Conservation (phyloP, 2,113 vertebrate species). For the Tamias sibiricus region DNA sequence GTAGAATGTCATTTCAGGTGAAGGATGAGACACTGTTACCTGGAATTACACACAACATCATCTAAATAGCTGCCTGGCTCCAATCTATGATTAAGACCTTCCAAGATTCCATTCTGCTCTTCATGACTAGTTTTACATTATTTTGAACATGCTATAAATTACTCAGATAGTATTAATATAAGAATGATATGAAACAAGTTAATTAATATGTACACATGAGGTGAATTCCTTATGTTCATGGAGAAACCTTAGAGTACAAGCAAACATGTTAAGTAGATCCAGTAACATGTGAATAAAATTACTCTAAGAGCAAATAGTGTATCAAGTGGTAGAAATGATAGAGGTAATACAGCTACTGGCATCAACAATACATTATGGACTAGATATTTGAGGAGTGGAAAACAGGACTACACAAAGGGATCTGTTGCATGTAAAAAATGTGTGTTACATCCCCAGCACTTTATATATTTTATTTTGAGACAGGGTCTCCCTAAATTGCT, state of each 20-base stretch:
- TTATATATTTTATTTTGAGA: too few species aligned
- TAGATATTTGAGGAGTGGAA: background rate
- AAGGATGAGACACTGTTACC: background rate
- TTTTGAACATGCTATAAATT: background rate
- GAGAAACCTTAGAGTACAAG: background rate
- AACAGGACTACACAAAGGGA: background rate
- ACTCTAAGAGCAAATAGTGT: background rate
- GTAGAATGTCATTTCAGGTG: background rate
- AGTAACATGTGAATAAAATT: background rate
- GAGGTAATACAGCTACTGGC: background rate
- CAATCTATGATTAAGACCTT: background rate
- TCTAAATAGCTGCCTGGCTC: background rate
- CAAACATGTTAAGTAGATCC: background rate
- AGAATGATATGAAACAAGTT: background rate
- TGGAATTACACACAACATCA: background rate
- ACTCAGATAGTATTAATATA: background rate
- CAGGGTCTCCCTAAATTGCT: too few species aligned
- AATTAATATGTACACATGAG: background rate
- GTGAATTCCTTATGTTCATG: background rate
- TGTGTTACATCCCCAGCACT: background rate
- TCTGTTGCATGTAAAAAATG: background rate
- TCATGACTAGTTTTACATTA: background rate
- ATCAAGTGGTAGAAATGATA: too few species aligned
- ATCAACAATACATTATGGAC: background rate
- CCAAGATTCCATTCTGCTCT: background rate